These are phyloP conservation scores for Mesoligia furuncula DNA, from an alignment of 2,888 invertebrate species.

Conservation along the genomic window DNA sequence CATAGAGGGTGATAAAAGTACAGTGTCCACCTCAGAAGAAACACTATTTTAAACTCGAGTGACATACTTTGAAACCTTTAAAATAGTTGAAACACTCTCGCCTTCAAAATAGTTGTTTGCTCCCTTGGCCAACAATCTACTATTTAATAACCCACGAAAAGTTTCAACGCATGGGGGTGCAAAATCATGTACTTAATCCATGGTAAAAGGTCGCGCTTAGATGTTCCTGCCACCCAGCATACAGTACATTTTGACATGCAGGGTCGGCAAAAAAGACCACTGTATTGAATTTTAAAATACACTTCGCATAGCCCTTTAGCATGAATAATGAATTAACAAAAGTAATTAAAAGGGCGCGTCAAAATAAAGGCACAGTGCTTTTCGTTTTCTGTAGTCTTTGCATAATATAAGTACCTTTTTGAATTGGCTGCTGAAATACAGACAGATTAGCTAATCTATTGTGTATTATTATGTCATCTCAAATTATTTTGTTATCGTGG, in stretches of 20 bases:
- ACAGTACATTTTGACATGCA: neutral
- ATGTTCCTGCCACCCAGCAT: neutral
- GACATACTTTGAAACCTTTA: too few species aligned
- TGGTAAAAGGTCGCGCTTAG: neutral
- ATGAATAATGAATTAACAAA: neutral
- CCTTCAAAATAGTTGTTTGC: too few species aligned
- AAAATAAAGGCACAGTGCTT: neutral
- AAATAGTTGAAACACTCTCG: too few species aligned
- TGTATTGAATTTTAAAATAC: neutral
- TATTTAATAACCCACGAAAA: neutral
- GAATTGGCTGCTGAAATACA: neutral
- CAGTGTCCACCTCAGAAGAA: too few species aligned
- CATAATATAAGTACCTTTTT: neutral
- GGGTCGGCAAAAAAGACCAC: neutral
- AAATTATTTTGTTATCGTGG: neutral
- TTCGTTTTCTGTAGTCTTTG: neutral
- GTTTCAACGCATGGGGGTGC: neutral
- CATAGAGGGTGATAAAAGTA: too few species aligned
- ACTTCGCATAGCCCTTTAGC: too few species aligned
- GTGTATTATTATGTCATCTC: neutral
- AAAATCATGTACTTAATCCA: neutral
- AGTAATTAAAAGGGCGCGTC: neutral
- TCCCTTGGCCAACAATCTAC: too few species aligned
- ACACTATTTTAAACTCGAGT: too few species aligned
- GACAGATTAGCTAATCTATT: neutral